Conservation (phyloP, 53 echinoderm and acorn worm species). For the Crossaster papposus region DNA sequence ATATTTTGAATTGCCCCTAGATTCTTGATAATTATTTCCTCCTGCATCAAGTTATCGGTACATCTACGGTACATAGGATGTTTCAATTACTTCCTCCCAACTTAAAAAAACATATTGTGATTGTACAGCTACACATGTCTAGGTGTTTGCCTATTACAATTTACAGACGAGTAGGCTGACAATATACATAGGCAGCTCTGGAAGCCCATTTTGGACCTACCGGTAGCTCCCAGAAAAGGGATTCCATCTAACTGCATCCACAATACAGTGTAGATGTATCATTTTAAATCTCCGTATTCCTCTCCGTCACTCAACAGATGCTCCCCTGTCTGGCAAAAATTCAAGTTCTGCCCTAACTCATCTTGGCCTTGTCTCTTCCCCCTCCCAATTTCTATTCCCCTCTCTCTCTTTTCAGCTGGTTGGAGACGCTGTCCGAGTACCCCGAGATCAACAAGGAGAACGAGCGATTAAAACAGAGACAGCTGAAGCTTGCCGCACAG, state of each 20-base stretch:
- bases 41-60: neutral
- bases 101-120: neutral
- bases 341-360: neutral
- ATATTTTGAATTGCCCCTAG: too few species aligned
- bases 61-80: too few species aligned
- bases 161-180: too few species aligned
- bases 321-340: neutral
- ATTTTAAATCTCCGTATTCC: neutral
- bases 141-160: too few species aligned
- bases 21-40: neutral
- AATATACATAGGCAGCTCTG: too few species aligned
- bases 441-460: conserved; percentile 86
- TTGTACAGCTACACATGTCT: neutral
- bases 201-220: too few species aligned
- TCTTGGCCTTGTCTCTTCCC: neutral
- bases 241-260: neutral
- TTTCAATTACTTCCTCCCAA: neutral
- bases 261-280: neutral
- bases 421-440: conserved; percentile 82
- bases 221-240: too few species aligned
- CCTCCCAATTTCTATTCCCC: neutral
- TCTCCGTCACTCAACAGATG: neutral
- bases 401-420: conserved; percentile 76
- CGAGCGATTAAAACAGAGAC: conserved; percentile 69
- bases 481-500: conserved; percentile 37